A percentile compares a stretch with the other conserved stretches of the same genome.
Conservation (phyloP, 2,888 invertebrate genomes). For the Gari tellinella region DNA sequence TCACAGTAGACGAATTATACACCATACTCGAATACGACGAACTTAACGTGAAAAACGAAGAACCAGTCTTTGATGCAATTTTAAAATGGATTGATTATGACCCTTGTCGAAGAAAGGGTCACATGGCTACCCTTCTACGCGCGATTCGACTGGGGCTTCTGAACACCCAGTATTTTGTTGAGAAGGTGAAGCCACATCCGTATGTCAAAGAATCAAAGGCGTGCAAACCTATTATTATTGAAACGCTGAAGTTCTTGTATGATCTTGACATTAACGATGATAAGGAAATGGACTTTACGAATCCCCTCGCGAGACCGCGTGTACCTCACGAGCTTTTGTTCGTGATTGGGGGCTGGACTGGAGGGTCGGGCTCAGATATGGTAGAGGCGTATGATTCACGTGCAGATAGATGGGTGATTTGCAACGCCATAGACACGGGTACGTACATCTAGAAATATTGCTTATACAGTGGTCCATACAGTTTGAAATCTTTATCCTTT, state of each 20-base stretch:
- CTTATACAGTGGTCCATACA: no score
- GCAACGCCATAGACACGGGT: slow-evolving; percentile 73
- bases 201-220: slow-evolving; percentile 91
- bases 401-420: slow-evolving; percentile 83
- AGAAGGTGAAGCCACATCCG: slow-evolving; percentile 91
- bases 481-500: no score
- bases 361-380: slow-evolving; percentile 91
- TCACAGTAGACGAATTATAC: slow-evolving; percentile 85
- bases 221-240: slow-evolving; percentile 94
- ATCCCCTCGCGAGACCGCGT: slow-evolving; percentile 89
- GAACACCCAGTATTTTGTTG: slow-evolving; percentile 95
- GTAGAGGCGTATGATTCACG: slow-evolving; percentile 84
- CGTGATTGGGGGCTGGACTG: slow-evolving; percentile 87
- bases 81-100: slow-evolving; percentile 93
- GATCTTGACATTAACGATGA: slow-evolving; percentile 94
- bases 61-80: slow-evolving; percentile 85
- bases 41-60: slow-evolving; percentile 83
- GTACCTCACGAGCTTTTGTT: slow-evolving; percentile 87
- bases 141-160: slow-evolving; percentile 86
- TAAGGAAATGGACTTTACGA: slow-evolving; percentile 87
- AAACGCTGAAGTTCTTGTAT: slow-evolving; percentile 95
- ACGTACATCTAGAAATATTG: no score
- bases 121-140: slow-evolving; percentile 88
- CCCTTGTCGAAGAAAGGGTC: slow-evolving; percentile 89
- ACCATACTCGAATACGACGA: slow-evolving; percentile 79